phyloP scores from a whole-genome alignment of 2,113 vertebrate species.

The Enhydra lutris region DNA sequence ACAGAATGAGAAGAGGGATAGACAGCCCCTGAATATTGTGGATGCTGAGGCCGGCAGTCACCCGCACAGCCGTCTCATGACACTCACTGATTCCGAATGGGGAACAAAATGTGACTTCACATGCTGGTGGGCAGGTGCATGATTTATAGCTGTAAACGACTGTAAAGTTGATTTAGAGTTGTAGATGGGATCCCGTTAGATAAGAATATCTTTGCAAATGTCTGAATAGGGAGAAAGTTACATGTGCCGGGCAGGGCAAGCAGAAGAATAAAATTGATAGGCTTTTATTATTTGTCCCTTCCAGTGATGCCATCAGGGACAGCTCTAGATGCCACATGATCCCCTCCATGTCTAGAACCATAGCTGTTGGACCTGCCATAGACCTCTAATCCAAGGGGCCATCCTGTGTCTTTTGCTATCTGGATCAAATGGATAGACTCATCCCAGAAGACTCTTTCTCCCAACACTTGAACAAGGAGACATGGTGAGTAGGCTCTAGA shows the following conservation, averaged over 20 bases:
- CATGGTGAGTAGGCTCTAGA: neutral
- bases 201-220: neutral
- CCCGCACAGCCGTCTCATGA: neutral
- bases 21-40: neutral
- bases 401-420: neutral
- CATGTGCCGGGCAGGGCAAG: neutral
- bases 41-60: neutral
- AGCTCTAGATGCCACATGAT: neutral
- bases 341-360: neutral
- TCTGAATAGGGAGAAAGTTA: neutral
- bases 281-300: neutral
- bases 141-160: neutral
- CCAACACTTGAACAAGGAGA: neutral
- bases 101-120: neutral
- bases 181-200: neutral
- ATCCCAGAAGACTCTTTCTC: neutral
- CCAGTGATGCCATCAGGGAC: neutral
- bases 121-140: neutral
- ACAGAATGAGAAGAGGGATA: neutral
- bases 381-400: neutral
- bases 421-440: neutral
- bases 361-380: neutral
- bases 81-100: neutral
- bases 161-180: neutral
- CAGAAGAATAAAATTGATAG: neutral